A percentile compares a stretch with the other conserved stretches of the same genome.
Conservation (phyloP, 2,113 vertebrate species). For the Eulemur macaco region DNA sequence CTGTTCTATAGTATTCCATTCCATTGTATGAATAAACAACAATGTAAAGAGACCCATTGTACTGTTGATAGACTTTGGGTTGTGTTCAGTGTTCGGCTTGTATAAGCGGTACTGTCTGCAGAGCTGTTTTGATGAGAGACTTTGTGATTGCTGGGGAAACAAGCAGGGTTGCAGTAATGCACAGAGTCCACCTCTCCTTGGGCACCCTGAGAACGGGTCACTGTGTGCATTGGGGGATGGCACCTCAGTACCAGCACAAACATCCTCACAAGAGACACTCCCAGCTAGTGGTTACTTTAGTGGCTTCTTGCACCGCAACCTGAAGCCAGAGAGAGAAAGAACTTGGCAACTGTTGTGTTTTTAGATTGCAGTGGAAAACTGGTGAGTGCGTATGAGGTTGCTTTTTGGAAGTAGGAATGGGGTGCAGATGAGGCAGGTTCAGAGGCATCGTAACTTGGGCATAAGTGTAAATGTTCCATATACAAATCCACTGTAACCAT, state of each 20-base stretch:
- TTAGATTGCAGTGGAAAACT: neutral
- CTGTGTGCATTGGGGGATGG: neutral
- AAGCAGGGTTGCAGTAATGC: neutral
- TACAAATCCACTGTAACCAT: neutral
- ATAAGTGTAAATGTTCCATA: neutral
- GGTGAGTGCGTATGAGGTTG: neutral
- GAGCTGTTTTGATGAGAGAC: neutral
- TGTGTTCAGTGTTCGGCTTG: neutral
- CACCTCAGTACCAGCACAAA: neutral
- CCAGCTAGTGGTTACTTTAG: neutral
- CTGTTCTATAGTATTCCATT: neutral
- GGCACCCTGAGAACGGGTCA: fast-evolving
- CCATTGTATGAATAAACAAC: neutral
- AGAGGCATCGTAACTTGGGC: neutral
- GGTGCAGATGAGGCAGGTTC: neutral
- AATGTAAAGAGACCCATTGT: neutral
- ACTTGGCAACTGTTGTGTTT: neutral
- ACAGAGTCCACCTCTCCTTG: neutral
- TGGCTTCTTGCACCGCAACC: neutral
- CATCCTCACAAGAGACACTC: too few species aligned
- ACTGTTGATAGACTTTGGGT: neutral
- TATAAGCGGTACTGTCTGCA: neutral
- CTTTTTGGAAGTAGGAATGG: neutral
- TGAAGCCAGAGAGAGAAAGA: neutral
- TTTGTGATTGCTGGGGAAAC: neutral